Conservation (phyloP, 2,113 vertebrate species). For the Gobiocypris rarus region DNA sequence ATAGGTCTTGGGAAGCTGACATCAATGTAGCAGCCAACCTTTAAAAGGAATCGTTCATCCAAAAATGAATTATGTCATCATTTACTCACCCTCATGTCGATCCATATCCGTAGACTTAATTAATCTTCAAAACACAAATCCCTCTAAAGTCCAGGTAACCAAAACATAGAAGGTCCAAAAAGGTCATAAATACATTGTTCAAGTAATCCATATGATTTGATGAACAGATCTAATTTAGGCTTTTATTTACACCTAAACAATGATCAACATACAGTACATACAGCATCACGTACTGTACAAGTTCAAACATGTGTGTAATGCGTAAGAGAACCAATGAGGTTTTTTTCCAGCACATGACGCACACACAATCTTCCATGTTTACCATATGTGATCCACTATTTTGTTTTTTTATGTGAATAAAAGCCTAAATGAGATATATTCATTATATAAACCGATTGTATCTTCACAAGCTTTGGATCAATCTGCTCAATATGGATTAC, state of each 20-base stretch:
- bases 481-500: not conserved
- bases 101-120: too few relatives aligned
- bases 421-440: not conserved
- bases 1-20: too few relatives aligned
- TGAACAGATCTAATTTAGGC: not conserved
- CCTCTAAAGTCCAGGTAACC: not conserved
- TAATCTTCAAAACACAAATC: too few relatives aligned
- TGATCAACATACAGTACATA: not conserved
- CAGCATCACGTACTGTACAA: not conserved
- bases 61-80: too few relatives aligned
- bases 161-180: not conserved
- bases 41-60: too few relatives aligned
- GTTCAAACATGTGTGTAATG: not conserved
- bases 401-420: not conserved
- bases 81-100: too few relatives aligned
- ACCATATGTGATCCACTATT: not conserved
- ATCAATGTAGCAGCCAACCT: too few relatives aligned
- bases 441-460: not conserved
- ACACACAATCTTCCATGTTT: not conserved
- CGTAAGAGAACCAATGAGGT: not conserved
- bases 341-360: not conserved
- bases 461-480: not conserved
- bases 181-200: not conserved
- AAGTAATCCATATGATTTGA: not conserved
- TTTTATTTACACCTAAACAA: not conserved